Conservation (phyloP, 2,113 vertebrate genomes). For the Eulemur macaco region DNA sequence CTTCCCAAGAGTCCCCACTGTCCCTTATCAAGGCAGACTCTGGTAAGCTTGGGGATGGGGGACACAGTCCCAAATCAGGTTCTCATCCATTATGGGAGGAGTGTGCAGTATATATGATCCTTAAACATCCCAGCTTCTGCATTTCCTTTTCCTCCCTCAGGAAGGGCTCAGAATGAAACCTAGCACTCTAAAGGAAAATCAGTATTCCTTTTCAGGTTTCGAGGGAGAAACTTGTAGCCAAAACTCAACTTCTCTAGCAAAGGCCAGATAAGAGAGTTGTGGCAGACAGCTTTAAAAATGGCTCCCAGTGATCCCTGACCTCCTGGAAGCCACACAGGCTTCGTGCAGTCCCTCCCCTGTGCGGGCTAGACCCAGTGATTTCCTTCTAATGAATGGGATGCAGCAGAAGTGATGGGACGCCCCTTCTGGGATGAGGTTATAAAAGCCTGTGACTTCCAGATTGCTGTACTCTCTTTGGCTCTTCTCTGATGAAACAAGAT, state of each 20-base stretch:
- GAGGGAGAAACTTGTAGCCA: not conserved
- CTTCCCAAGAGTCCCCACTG: too few relatives aligned
- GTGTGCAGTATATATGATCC: rapidly evolving
- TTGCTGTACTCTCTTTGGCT: not conserved
- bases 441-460: not conserved
- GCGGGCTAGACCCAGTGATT: not conserved
- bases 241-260: not conserved
- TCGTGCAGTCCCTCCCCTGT: rapidly evolving
- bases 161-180: not conserved
- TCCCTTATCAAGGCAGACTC: not conserved
- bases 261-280: not conserved
- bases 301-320: not conserved
- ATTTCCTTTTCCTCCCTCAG: not conserved
- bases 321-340: rapidly evolving
- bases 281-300: not conserved
- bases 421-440: not conserved
- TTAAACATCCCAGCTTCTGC: not conserved
- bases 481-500: not conserved
- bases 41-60: not conserved
- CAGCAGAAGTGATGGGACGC: rapidly evolving
- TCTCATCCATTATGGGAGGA: not conserved
- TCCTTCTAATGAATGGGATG: not conserved
- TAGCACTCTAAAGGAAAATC: not conserved
- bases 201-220: not conserved
- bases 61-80: too few relatives aligned